phyloP scores from a whole-genome alignment of 2,888 invertebrate genomes.

The Steinernema scapterisci region DNA sequence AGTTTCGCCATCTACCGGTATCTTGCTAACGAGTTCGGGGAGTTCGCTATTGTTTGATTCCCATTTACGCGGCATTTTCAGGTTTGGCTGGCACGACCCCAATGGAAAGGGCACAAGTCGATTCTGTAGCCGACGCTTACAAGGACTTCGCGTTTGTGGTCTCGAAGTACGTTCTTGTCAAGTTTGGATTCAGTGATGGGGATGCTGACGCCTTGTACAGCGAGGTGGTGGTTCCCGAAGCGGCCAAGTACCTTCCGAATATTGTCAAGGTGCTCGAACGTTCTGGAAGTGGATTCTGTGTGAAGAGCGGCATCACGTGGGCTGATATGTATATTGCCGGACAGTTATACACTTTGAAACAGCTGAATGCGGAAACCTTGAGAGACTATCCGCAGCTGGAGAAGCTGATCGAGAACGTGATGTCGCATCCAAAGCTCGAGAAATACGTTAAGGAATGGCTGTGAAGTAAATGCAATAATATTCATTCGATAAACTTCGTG shows the following conservation, averaged over 20 bases:
- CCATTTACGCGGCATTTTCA: neutral
- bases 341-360: neutral
- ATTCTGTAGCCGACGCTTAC: neutral
- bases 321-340: neutral
- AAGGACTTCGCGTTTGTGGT: neutral
- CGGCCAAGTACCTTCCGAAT: neutral
- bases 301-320: neutral
- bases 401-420: constrained; percentile 55
- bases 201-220: neutral
- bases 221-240: neutral
- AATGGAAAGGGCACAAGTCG: neutral
- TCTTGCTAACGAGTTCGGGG: neutral
- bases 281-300: neutral
- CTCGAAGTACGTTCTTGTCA: neutral
- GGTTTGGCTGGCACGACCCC: neutral
- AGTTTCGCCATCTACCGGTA: neutral
- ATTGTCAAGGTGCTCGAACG: neutral
- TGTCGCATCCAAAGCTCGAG: constrained; percentile 50
- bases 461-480: too few relatives aligned
- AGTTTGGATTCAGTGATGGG: neutral
- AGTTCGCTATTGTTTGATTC: neutral
- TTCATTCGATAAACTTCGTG: too few relatives aligned
- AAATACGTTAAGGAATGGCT: constrained; percentile 52
- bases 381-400: constrained; percentile 49
- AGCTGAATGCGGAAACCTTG: constrained; percentile 36